Conservation (phyloP, 2,113 vertebrate genomes). For the Rhineura floridana region DNA sequence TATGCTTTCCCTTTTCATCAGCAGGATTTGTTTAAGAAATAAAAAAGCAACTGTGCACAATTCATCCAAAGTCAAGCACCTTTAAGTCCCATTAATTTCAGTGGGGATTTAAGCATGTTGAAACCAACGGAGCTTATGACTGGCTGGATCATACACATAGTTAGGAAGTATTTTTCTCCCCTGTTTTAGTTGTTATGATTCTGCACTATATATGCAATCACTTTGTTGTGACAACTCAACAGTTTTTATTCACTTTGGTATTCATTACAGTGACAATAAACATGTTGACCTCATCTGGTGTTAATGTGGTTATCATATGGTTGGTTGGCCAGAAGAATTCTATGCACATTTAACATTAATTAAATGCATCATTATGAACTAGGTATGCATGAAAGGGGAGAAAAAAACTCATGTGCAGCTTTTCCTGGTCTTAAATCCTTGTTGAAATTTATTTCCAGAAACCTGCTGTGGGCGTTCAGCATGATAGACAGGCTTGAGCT, state of each 20-base stretch:
- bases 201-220: conserved; percentile 43
- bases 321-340: conserved; percentile 63
- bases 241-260: conserved; percentile 52
- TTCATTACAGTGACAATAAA: conserved; percentile 57
- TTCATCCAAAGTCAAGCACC: neutral
- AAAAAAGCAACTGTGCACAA: neutral
- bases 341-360: conserved; percentile 66
- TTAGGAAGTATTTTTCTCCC: conserved; percentile 7
- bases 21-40: neutral
- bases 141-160: neutral
- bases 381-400: conserved; percentile 53
- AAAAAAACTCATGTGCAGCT: neutral
- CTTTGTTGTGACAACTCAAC: conserved; percentile 42
- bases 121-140: neutral
- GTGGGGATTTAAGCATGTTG: neutral
- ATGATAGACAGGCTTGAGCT: conserved; percentile 12
- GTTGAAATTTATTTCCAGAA: conserved; percentile 20
- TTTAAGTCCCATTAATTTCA: neutral
- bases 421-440: conserved; percentile 1
- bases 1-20: conserved; percentile 6
- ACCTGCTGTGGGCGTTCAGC: conserved; percentile 31
- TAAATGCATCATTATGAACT: conserved; percentile 67
- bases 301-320: conserved; percentile 72
- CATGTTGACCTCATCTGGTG: conserved; percentile 74
- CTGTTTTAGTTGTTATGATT: conserved; percentile 41